These are phyloP conservation scores for Aspiorhynchus laticeps DNA, from an alignment of 2,113 vertebrate genomes.

Conservation along the genomic window DNA sequence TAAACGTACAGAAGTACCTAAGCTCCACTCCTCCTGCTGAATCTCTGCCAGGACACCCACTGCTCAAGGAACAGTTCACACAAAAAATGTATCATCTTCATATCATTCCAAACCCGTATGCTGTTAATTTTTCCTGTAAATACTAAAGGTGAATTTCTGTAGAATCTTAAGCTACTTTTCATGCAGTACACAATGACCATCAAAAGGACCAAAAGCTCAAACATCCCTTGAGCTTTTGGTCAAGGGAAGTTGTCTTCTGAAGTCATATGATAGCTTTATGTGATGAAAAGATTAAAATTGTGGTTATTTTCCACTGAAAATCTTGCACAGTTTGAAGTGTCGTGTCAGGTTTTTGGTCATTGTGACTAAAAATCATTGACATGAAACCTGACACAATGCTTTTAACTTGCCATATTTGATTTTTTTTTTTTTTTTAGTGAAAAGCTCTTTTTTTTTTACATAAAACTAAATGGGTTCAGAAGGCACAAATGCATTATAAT, in stretches of 20 bases:
- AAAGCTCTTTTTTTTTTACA: neutral
- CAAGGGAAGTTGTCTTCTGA: neutral
- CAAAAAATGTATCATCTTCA: neutral
- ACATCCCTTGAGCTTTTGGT: no score
- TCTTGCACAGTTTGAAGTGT: neutral
- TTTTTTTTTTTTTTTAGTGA: neutral
- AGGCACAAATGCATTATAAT: neutral
- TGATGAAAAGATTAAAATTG: neutral
- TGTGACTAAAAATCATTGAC: neutral
- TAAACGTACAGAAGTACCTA: neutral
- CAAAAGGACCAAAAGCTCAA: neutral
- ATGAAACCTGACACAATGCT: neutral
- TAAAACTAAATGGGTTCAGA: neutral
- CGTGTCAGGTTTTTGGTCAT: neutral
- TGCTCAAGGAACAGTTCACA: neutral
- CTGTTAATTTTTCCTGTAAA: neutral
- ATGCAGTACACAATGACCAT: neutral
- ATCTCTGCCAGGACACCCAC: constrained; percentile 19
- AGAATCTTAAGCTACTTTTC: neutral
- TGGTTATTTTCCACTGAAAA: neutral
- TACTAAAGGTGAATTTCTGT: neutral
- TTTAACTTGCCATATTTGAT: neutral
- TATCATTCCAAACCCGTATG: neutral
- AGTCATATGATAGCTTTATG: neutral
- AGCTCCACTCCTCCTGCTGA: neutral